phyloP scores from a whole-genome alignment of 2,113 vertebrate species.

The Tetrao urogallus region DNA sequence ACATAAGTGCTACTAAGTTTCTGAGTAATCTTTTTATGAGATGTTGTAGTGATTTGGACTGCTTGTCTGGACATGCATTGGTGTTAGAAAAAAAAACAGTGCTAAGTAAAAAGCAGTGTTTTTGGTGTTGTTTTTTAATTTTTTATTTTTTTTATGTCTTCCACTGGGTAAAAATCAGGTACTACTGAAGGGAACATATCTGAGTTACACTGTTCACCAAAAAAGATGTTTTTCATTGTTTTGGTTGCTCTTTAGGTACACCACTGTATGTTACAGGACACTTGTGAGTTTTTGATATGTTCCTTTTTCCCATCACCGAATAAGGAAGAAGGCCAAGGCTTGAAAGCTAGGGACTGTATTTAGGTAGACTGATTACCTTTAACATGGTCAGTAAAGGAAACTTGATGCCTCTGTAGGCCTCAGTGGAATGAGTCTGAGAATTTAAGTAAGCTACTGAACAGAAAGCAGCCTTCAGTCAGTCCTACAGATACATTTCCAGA shows the following conservation, averaged over 20 bases:
- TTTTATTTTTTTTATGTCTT: background rate
- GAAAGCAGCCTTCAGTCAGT: background rate
- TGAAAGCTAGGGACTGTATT: background rate
- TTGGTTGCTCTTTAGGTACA: background rate
- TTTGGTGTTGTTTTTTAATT: rapidly evolving
- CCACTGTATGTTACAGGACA: rapidly evolving
- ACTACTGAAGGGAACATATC: background rate
- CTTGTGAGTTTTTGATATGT: background rate
- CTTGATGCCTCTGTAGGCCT: background rate
- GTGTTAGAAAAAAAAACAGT: background rate
- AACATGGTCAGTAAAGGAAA: background rate
- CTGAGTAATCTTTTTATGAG: background rate
- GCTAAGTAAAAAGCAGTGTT: rapidly evolving
- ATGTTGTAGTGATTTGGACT: background rate
- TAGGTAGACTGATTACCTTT: background rate
- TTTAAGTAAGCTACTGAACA: background rate
- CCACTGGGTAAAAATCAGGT: background rate
- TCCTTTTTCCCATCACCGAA: background rate
- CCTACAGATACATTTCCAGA: background rate
- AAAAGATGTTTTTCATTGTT: background rate
- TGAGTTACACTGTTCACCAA: background rate
- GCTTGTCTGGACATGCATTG: background rate
- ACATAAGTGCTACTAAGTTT: background rate
- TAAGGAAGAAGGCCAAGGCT: background rate
- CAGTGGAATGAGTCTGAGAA: background rate